A percentile compares a stretch with the other conserved stretches of the same genome.
Evolutionary conservation across 2,113 vertebrate species (phyloP).

Genomic region (Microcebus murinus): DNA sequence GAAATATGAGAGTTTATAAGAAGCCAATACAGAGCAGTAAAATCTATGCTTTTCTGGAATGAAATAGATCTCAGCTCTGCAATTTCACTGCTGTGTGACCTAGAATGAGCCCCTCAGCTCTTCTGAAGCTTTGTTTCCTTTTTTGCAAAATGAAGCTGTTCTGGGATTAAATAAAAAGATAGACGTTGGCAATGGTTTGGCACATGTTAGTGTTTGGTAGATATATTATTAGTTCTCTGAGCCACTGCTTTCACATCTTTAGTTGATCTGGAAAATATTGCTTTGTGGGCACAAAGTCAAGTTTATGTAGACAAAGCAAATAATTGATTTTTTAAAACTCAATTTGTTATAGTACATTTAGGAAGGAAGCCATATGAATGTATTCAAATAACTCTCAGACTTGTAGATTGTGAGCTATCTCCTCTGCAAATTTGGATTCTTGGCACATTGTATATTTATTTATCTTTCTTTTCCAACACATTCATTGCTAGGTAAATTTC

Average conservation of each 20-base stretch:
- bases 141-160: not conserved
- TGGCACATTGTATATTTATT: not conserved
- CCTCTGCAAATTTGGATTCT: conserved; percentile 24
- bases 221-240: not conserved
- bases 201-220: not conserved
- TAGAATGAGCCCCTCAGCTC: not conserved
- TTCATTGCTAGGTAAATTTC: conserved; percentile 24
- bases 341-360: not conserved
- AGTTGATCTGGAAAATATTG: not conserved
- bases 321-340: not conserved
- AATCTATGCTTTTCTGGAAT: not conserved
- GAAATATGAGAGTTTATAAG: not conserved
- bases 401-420: not conserved
- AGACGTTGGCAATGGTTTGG: not conserved
- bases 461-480: conserved; percentile 41
- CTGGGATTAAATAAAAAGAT: not conserved
- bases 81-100: not conserved
- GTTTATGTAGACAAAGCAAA: not conserved
- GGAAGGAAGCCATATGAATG: not conserved
- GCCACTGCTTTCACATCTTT: not conserved
- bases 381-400: not conserved
- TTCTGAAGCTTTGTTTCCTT: not conserved
- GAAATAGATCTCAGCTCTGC: not conserved
- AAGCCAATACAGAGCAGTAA: not conserved
- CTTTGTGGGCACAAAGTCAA: not conserved